Conservation (phyloP, 2,888 invertebrate genomes). For the Tetropium fuscum region DNA sequence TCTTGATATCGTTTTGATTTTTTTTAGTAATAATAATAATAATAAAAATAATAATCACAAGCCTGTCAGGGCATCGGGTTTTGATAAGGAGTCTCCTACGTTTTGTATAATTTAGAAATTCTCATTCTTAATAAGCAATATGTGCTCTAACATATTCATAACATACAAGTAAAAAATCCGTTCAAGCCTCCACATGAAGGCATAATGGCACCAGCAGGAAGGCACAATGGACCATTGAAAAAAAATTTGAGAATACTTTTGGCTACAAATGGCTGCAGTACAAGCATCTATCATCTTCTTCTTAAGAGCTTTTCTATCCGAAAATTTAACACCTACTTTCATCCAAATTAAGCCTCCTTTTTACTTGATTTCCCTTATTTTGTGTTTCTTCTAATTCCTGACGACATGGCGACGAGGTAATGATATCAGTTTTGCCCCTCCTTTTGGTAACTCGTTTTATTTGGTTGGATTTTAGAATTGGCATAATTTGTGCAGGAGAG, state of each 20-base stretch:
- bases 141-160: too few relatives aligned
- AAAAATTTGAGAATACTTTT: not conserved
- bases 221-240: conserved; percentile 1
- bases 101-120: too few relatives aligned
- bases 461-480: conserved; percentile 7
- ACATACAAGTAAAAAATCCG: too few relatives aligned
- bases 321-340: not conserved
- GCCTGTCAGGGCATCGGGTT: too few relatives aligned
- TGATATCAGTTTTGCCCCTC: conserved; percentile 5
- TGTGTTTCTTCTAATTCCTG: conserved; percentile 7
- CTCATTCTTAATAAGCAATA: too few relatives aligned
- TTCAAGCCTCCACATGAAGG: conserved; percentile 9
- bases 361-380: conserved; percentile 4
- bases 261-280: not conserved
- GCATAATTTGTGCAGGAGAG: conserved; percentile 8
- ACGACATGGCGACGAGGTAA: conserved; percentile 5
- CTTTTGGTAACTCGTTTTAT: conserved; percentile 9
- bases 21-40: too few relatives aligned
- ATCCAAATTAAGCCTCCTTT: conserved; percentile 4
- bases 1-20: not conserved
- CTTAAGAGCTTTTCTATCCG: not conserved
- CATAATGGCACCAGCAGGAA: not conserved
- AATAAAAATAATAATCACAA: too few relatives aligned
- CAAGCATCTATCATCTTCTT: not conserved
- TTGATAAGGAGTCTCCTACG: too few relatives aligned